Percentiles rank a stretch among this genome's conserved stretches.
These are phyloP conservation scores for Sebastes reedi DNA, from an alignment of 2,797 vertebrate genomes.

Conservation along the genomic window DNA sequence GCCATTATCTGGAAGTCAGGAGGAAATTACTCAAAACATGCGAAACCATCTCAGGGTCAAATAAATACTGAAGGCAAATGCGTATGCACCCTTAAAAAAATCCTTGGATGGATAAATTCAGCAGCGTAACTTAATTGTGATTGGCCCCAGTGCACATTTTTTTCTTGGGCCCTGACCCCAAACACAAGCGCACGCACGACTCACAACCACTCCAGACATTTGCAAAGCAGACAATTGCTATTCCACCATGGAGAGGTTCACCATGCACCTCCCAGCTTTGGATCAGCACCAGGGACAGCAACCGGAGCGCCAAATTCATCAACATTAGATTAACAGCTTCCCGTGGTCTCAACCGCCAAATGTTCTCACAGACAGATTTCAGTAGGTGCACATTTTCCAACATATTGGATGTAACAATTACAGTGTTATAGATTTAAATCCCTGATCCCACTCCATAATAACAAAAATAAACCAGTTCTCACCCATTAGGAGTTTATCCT, in stretches of 20 bases:
- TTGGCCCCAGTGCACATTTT: too few relatives aligned
- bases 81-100: not conserved
- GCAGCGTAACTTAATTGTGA: too few relatives aligned
- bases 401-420: not conserved
- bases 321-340: too few relatives aligned
- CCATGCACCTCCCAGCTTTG: too few relatives aligned
- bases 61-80: not conserved
- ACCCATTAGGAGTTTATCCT: not conserved
- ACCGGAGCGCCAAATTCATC: too few relatives aligned
- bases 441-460: not conserved
- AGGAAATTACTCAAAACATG: not conserved
- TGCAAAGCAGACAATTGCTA: too few relatives aligned
- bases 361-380: not conserved
- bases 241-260: too few relatives aligned
- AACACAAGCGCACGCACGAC: too few relatives aligned
- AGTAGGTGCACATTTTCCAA: not conserved
- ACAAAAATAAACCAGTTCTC: not conserved
- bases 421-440: not conserved
- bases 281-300: too few relatives aligned
- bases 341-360: too few relatives aligned
- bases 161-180: too few relatives aligned
- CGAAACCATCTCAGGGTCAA: not conserved
- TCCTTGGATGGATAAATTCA: accelerated
- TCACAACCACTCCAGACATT: too few relatives aligned
- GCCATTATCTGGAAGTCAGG: not conserved